Evolutionary conservation across 1,140 invertebrate genomes (phyloP), one percentile per base, ranked within the genome.

Genomic region (Zaprionus capensis): DNA sequence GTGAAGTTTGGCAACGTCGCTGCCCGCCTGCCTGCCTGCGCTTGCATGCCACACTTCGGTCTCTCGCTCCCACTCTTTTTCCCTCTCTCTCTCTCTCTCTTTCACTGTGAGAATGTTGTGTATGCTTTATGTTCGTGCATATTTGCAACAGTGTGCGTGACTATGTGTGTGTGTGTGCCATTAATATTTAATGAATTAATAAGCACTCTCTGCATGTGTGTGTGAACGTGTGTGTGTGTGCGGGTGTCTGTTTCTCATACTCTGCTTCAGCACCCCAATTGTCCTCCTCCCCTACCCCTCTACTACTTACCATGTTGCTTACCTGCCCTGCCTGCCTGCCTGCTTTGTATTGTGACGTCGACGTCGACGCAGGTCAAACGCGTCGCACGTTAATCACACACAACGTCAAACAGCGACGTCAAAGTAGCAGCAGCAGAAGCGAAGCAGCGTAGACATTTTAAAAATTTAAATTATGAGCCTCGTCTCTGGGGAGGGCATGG

Each of bases 131-230:
- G n/a, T 34, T 7, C 56, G 14, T 55, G 49, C 20, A 28, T 55
- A 55, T 55, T 28, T 56, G 53, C 26, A 9, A 28, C 51, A 15
- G 20, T 53, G 51, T 53, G 24, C 15, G 51, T 53, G 49, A 53
- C 14, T 7, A 3, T 34, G 28, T 7, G 26, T 7, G 49, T 55
- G 36, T 72, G 57, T 34, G 64, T 70, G 49, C 49, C 83, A 82
- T 86, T 87, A 86, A 86, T 86, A 86, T 86, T 82, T 86, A 76
- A 86, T 86, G 80, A 80, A 86, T 86, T 77, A 86, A 82, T 80
- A 86, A 85, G 73, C 76, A 69, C 63, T 31, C 28, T 6, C n/a
- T 53, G 46, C 34, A 17, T 36, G 28, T 46, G 51, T 56, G 46
- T 63, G 61, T 46, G 2, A 22, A 22, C 22, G 34, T 57, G 57